Base-by-base conservation (phyloP, 2,113 vertebrate species). In the Myotis yumanensis region DNA sequence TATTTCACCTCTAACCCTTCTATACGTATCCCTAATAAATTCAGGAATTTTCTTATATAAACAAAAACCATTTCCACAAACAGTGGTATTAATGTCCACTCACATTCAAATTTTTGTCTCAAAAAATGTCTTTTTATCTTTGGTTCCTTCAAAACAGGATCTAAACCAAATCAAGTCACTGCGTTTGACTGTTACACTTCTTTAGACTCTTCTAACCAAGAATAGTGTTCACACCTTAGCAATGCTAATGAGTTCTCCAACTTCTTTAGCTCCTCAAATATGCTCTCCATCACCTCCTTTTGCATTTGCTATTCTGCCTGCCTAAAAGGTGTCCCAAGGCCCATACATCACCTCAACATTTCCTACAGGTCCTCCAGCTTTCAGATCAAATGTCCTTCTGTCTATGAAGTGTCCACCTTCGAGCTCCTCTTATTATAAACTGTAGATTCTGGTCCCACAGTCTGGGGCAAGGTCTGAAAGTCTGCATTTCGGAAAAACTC, bases 1-100 rank as follows among this genome's bases (percentile, higher is more conserved):
- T 79, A 86, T 80, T 80, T 97, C 7, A 48, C 28, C 51, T 37
- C 77, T 82, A 75, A 48, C 71, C 51, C 64, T 80, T 93, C 35
- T 68, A 59, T 25, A 23, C 40, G 4, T 28, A 43, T 83, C 66
- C 69, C 32, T 82, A 91, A 51, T 48, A 72, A 86, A 48, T 68
- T 71, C 8, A 73, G 48, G n/a, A 25, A 46, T 95, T 86, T 59
- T 48, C 11, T 86, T 85, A 52, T 75, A 51, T 23, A 94, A 94
- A 83, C 20, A 66, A 43, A 96, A 83, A 51, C 3, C 51, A 37
- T 72, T 62, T 82, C 52, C 73, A 85, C 40, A 80, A 52, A 12
- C 43, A 95, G n/a, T 11, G 2, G 11, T 81, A 69, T 43, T 25
- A 57, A 72, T 51, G 64, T 10, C 5, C 28, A 71, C 17, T 57